Conservation (phyloP, 1,140 invertebrate species). For the Drosophila prosaltans region DNA sequence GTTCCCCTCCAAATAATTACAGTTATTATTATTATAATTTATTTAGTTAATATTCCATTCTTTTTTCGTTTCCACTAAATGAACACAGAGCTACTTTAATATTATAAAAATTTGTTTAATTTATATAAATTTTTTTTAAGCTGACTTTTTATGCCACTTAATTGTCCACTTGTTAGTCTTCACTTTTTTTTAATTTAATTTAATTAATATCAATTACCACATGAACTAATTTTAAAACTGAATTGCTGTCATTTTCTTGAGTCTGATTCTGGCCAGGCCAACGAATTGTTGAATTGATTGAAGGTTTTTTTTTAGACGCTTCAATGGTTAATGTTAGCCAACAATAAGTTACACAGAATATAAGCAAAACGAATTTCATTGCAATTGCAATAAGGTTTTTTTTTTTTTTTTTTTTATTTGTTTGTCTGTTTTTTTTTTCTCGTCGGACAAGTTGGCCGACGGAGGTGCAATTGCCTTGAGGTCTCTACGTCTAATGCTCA, state of each 20-base stretch:
- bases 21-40: too few species aligned
- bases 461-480: slow-evolving; percentile 42
- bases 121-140: too few species aligned
- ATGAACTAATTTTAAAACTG: slow-evolving; percentile 61
- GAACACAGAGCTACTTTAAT: too few species aligned
- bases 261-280: not conserved
- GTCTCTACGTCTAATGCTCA: slow-evolving; percentile 58
- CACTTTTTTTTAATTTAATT: too few species aligned
- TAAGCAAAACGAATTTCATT: slow-evolving; percentile 25
- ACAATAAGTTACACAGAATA: slow-evolving; percentile 17
- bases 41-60: too few species aligned
- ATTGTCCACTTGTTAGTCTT: not conserved
- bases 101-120: too few species aligned
- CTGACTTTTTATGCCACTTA: not conserved
- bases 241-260: slow-evolving; percentile 23
- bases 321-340: slow-evolving; percentile 11
- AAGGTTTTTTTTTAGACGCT: slow-evolving; percentile 20
- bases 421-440: not conserved
- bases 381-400: slow-evolving; percentile 30
- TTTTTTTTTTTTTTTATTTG: not conserved
- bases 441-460: slow-evolving; percentile 15
- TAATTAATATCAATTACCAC: slow-evolving; percentile 58
- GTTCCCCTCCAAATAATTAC: too few species aligned
- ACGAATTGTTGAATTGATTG: slow-evolving; percentile 2
- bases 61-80: too few species aligned